Conservation (phyloP, 2,888 invertebrate genomes). For the Spodoptera littoralis region DNA sequence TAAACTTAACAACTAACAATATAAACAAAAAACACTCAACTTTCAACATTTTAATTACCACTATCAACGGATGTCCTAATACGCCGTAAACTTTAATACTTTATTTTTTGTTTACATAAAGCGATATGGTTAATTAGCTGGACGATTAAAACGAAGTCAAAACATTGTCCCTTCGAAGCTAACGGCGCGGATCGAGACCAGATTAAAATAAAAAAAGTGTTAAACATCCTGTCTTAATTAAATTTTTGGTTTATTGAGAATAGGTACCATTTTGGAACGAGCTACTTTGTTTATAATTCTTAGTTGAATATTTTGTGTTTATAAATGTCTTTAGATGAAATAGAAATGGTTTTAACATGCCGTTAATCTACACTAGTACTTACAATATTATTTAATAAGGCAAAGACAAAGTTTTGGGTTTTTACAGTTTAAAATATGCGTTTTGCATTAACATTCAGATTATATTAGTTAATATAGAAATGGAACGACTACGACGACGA, state of each 20-base stretch:
- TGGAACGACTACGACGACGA: no score
- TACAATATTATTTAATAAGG: no score
- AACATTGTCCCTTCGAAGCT: conserved; percentile 61
- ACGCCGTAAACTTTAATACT: conserved; percentile 53
- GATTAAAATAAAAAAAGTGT: conserved; percentile 55
- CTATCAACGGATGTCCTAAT: conserved; percentile 61
- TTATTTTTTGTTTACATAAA: conserved; percentile 68
- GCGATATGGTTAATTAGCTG: conserved; percentile 77
- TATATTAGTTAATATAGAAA: no score
- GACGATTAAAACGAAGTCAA: conserved; percentile 64
- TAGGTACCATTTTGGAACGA: neutral
- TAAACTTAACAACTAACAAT: conserved; percentile 15
- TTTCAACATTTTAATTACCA: conserved; percentile 54
- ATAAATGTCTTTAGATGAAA: no score
- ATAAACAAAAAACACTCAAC: conserved; percentile 34
- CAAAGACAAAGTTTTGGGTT: no score
- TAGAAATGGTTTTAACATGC: no score
- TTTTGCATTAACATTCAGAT: no score
- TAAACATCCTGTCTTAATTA: conserved; percentile 64
- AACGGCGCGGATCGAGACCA: conserved; percentile 67
- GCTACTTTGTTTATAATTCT: no score
- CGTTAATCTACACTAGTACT: no score
- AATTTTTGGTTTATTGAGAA: conserved; percentile 45
- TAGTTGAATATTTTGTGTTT: no score
- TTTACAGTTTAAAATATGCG: no score